Percentiles rank a stretch among this genome's conserved stretches.
These are phyloP conservation scores for Chaetophractus vellerosus DNA, from an alignment of 2,797 vertebrate species.

Conservation along the genomic window DNA sequence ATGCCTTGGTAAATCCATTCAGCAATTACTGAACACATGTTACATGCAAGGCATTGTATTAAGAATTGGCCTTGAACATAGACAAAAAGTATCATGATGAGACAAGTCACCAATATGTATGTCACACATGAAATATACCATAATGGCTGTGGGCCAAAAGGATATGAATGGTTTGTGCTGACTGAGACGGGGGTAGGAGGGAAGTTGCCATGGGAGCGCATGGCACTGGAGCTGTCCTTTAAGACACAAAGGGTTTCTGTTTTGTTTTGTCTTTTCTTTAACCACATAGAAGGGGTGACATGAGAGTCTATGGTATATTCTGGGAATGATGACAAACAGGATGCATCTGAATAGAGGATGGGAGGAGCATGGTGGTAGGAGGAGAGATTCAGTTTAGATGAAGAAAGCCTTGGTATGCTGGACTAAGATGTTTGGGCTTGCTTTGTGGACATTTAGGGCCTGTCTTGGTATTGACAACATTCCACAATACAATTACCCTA, in stretches of 20 bases:
- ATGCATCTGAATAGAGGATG: neutral
- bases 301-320: neutral
- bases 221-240: neutral
- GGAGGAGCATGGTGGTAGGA: neutral
- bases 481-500: neutral
- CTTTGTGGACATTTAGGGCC: neutral
- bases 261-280: too few relatives aligned
- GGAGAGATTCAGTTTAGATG: neutral
- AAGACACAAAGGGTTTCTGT: neutral
- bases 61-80: conserved; percentile 11
- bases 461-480: neutral
- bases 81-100: neutral
- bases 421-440: neutral
- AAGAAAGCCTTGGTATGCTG: neutral
- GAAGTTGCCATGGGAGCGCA: conserved; percentile 8
- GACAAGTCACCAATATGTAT: neutral
- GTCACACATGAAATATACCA: neutral
- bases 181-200: neutral
- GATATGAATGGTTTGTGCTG: neutral
- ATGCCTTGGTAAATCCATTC: conserved; percentile 13
- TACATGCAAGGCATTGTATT: neutral
- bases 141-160: neutral
- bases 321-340: neutral
- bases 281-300: neutral
- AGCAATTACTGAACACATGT: conserved; percentile 25